These are phyloP conservation scores for Pogonognathellus flavescens DNA, from an alignment of 1,140 invertebrate species.

Conservation along the genomic window DNA sequence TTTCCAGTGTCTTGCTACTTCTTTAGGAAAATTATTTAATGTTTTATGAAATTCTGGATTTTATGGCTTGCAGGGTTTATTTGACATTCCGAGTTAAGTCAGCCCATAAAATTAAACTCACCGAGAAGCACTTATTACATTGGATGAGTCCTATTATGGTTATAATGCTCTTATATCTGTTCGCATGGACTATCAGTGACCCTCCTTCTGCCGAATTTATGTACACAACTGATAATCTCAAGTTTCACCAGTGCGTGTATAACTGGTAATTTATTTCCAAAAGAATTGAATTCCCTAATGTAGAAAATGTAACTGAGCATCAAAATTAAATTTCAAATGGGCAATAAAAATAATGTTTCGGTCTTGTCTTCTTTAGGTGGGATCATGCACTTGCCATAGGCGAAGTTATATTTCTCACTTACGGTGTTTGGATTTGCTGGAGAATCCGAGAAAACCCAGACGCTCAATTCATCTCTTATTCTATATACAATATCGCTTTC, in stretches of 20 bases:
- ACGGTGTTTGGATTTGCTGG: slow-evolving; percentile 89
- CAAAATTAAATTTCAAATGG: too few relatives aligned
- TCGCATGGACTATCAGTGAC: slow-evolving; percentile 88
- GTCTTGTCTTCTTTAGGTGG: slow-evolving; percentile 57
- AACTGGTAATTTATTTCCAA: slow-evolving; percentile 81
- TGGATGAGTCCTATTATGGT: slow-evolving; percentile 79
- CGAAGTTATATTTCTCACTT: slow-evolving; percentile 88
- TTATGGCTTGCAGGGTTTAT: slow-evolving; percentile 79
- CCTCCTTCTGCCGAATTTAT: slow-evolving; percentile 84
- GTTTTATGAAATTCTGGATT: neutral
- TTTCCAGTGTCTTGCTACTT: neutral
- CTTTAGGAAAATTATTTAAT: neutral
- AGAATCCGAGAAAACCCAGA: slow-evolving; percentile 73
- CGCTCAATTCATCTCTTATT: slow-evolving; percentile 90
- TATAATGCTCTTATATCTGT: slow-evolving; percentile 88
- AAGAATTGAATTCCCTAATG: too few relatives aligned
- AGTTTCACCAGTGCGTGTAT: slow-evolving; percentile 89
- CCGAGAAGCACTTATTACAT: slow-evolving; percentile 89
- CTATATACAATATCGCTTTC: slow-evolving; percentile 93
- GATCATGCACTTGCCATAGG: slow-evolving; percentile 70
- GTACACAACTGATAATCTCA: slow-evolving; percentile 79
- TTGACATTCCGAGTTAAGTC: slow-evolving; percentile 94
- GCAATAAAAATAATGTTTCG: too few relatives aligned
- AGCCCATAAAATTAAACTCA: slow-evolving; percentile 91
- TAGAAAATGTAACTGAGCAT: too few relatives aligned